Evolutionary conservation across 2,888 invertebrate species (phyloP).

Genomic region (Watsonalla cultraria): DNA sequence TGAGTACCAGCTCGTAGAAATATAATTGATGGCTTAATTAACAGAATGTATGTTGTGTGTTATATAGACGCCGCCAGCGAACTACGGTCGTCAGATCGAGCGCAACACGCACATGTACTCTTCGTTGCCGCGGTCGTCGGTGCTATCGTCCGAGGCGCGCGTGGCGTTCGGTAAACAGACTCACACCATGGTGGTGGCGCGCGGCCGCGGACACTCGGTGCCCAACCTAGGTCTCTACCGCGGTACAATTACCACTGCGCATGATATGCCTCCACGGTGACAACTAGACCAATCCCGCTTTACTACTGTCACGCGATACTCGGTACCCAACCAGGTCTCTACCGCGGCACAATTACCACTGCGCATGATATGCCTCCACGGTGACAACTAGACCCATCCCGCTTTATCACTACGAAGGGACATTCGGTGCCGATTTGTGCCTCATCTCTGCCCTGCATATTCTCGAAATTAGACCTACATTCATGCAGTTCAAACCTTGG

Average conservation of each 20-base stretch:
- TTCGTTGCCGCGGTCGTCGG: conserved; percentile 86
- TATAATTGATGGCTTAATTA: neutral
- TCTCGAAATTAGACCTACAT: no score
- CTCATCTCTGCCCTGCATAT: no score
- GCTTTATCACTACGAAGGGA: neutral
- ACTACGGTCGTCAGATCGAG: conserved; percentile 85
- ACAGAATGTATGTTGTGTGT: conserved; percentile 4
- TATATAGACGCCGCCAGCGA: conserved; percentile 85
- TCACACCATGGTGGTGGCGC: conserved; percentile 62
- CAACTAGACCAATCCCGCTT: conserved; percentile 20
- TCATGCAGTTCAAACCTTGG: no score
- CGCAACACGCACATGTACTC: conserved; percentile 83
- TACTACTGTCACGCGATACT: neutral
- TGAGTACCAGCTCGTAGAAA: neutral
- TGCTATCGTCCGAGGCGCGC: conserved; percentile 77
- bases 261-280: conserved; percentile 11
- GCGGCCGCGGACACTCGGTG: conserved; percentile 88
- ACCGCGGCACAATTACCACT: neutral
- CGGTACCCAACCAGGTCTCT: conserved; percentile 5
- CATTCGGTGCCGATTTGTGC: neutral
- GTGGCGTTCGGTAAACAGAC: conserved; percentile 86
- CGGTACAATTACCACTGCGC: conserved; percentile 16
- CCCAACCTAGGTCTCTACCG: conserved; percentile 90
- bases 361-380: conserved; percentile 3
- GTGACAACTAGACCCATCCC: conserved; percentile 22